Base-by-base conservation (phyloP, 2,797 vertebrate species). In the Acanthurus leucopareius region DNA sequence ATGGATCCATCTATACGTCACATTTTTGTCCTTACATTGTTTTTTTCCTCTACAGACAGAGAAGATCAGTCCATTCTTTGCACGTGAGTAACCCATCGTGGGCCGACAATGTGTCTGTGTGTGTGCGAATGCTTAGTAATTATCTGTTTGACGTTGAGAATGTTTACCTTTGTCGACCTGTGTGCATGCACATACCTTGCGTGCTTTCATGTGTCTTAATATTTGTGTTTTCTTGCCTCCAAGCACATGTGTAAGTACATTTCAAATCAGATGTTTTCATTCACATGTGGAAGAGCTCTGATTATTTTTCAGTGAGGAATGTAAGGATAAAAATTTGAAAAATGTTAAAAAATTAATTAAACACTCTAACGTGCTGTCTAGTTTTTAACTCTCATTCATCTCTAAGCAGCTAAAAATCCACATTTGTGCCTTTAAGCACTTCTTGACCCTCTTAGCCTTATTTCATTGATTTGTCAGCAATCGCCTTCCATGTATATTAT, bases 1-100 rank as follows among this genome's bases (percentile, higher is more conserved):
- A 32, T 4, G 28, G 28, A 32, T 32, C 28, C 28, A 14, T 15
- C 47, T 5, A 48, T 19, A 16, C 6, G 44, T 71, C 3, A 42
- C 76, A 69, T 14, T 61, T 49, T 52, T 78, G 25, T 61, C 22
- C 20, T 82, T 20, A 5, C 17, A 25, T 45, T 67, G 32, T 81
- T 83, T 83, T 71, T 69, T 80, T 83, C 67, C n/a, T 32, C 28
- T 32, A 73, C 94, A 97, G 97, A 97, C 92, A 93, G 97, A 80
- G 97, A 97, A 92, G 97, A 98, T 84, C 97, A 98, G 80, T 91
- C 97, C 20, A 98, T 98, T 85, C 96, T 98, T 59, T 98, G 97
- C 97, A 98, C 97, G 97, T 98, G 89, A 98, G 97, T 97, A 88
- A 16, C 58, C 53, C 48, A 1, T 28, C 62, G 5, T 16, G 64